Base-by-base conservation (phyloP, 2,888 invertebrate species). In the Oxystoma pomonae region DNA sequence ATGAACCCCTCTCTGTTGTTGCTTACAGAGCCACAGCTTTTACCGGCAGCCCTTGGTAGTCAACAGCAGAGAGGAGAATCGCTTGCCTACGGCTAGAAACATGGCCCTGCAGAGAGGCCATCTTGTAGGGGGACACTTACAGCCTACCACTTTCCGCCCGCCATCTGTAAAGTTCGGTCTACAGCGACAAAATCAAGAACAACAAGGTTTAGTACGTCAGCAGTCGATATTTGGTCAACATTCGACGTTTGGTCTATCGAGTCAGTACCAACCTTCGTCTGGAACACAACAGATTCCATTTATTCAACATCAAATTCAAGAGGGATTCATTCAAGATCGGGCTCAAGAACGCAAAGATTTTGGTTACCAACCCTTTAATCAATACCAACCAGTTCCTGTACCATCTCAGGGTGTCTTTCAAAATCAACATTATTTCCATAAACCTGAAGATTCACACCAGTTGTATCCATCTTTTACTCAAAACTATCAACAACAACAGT, bases 71-170 rank as follows among this genome's bases (percentile, higher is more conserved):
- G 35, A 35, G 35, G 35, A 12, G 12, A 74, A 69, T 57, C 63
- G 50, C 51, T 58, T 53, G 35, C 65, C 49, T 60, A 67, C 62
- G 62, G 62, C 62, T 58, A 67, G 66, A 67, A 70, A 63, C 73
- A 74, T 71, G 74, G 72, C 69, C 68, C 73, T 66, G 71, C 71
- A 64, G 70, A 73, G 68, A 72, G 73, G 69, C 74, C 73, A 69
- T 71, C 75, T 35, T 71, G 72, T 78, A 67, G 79, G 78, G 78
- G 77, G 76, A 73, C 73, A 77, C 70, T 74, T 79, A 70, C 77
- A 78, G 72, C 75, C 81, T 35, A 81, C 82, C 60, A 81, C 81
- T 52, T 82, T 76, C 73, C 76, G 81, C 58, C 81, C 81, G 60
- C 72, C 62, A 35, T 35, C 35, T 35, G 3, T 35, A 35, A 35